Base-by-base conservation (phyloP, 2,797 vertebrate genomes). In the Catamblyrhynchus diadema region DNA sequence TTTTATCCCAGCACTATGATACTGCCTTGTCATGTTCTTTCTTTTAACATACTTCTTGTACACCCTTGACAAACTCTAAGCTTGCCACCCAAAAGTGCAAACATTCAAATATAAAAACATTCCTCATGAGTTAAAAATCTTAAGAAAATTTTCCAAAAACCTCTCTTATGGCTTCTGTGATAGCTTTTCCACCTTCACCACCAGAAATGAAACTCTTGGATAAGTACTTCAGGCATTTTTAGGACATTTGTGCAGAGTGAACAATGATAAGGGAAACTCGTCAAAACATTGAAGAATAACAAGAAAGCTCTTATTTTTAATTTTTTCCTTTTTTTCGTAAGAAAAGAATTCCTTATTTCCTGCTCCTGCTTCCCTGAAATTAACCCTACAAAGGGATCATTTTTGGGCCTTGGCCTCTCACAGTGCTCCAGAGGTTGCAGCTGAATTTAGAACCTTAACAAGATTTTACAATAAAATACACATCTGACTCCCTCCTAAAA, bases 401-500 rank as follows among this genome's bases (percentile, higher is more conserved):
- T 35, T 45, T 24, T 23, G 39, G 17, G 35, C 25, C 51, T 45
- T 37, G 35, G 51, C 7, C 8, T 75, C 41, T 64, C 65, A 16
- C 3, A 33, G 7, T 24, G 19, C 78, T 14, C 19, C 22, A 23
- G 61, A 12, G 5, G 21, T 9, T 85, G 37, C 53, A 74, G 48
- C 19, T 20, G 39, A 62, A 53, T 74, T 84, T 45, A 71, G 45
- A 81, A 67, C 12, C 22, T 74, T 64, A 20, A 9, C 32, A 67
- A 74, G 13, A 71, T 42, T 54, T 64, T 14, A 42, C 2, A 0
- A 54, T 14, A 61, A 66, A 95, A 61, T 32, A 61, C 42, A 50
- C 10, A 81, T 20, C 22, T 81, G 54, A n/a, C 1, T 19, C 1
- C 24, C 1, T n/a, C 0, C 5, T 3, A 41, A 48, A 45, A 5